A percentile compares a stretch with the other conserved stretches of the same genome.
phyloP scores from a whole-genome alignment of 1,140 invertebrate species.

The Eriosoma lanigerum region DNA sequence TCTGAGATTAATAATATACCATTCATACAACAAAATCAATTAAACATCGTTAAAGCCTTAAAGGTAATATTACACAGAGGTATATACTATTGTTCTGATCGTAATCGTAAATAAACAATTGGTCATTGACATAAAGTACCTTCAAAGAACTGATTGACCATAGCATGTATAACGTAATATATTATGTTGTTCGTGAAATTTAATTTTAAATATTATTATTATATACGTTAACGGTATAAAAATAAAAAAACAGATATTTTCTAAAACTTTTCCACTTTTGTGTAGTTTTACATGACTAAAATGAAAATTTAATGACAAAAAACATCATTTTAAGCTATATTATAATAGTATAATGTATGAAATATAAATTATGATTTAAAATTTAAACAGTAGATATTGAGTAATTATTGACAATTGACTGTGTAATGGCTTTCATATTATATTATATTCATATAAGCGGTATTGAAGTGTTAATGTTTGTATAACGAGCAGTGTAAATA shows the following conservation, averaged over 20 bases:
- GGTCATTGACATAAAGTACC: not conserved
- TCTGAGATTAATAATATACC: not conserved
- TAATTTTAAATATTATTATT: not conserved
- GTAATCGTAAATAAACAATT: constrained; percentile 3
- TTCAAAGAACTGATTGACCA: not conserved
- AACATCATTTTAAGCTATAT: too few relatives aligned
- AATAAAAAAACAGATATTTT: not conserved
- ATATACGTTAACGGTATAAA: not conserved
- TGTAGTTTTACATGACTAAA: not conserved
- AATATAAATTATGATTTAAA: too few relatives aligned
- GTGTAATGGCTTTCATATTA: not conserved
- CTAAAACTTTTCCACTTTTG: not conserved
- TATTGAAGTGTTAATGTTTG: not conserved
- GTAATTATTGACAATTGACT: not conserved
- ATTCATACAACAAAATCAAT: not conserved
- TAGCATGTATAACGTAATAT: not conserved
- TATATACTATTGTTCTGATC: not conserved
- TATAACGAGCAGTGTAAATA: not conserved
- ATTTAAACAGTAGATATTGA: not conserved
- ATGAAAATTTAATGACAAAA: not conserved
- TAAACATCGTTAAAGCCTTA: constrained; percentile 20
- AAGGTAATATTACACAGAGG: not conserved
- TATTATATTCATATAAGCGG: not conserved
- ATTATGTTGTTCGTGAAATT: not conserved
- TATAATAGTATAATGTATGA: too few relatives aligned